Conservation (phyloP, 2,797 vertebrate genomes). For the Propithecus deckenii region DNA sequence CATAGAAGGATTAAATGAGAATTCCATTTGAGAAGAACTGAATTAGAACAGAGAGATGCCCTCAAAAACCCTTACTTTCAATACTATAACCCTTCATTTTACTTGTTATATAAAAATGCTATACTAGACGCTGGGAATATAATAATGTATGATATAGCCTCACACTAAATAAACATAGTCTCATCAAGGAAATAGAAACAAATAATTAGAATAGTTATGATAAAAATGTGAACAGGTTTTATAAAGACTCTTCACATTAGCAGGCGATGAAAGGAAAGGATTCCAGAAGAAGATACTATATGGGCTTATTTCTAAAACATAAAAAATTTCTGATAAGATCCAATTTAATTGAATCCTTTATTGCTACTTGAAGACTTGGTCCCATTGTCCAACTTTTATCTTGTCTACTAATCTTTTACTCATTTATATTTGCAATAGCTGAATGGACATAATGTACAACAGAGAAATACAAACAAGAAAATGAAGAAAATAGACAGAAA, state of each 20-base stretch:
- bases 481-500: neutral
- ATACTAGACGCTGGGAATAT: neutral
- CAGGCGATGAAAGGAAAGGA: neutral
- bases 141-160: neutral
- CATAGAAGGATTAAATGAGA: neutral
- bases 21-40: neutral
- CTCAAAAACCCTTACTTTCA: neutral
- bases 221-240: neutral
- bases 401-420: neutral
- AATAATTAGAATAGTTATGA: neutral
- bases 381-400: neutral
- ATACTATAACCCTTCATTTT: neutral
- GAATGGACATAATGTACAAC: neutral
- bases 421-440: neutral
- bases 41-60: neutral
- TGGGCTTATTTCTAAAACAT: slow-evolving; percentile 28
- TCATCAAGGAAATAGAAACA: neutral
- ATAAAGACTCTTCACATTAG: neutral
- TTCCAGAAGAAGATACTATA: neutral
- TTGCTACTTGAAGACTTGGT: neutral
- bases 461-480: neutral
- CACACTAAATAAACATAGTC: neutral
- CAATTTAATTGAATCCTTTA: neutral
- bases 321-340: slow-evolving; percentile 1
- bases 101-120: neutral